Evolutionary conservation across 2,113 vertebrate species (phyloP), one percentile per base, ranked within the genome.

Genomic region (Xiphorhynchus elegans): DNA sequence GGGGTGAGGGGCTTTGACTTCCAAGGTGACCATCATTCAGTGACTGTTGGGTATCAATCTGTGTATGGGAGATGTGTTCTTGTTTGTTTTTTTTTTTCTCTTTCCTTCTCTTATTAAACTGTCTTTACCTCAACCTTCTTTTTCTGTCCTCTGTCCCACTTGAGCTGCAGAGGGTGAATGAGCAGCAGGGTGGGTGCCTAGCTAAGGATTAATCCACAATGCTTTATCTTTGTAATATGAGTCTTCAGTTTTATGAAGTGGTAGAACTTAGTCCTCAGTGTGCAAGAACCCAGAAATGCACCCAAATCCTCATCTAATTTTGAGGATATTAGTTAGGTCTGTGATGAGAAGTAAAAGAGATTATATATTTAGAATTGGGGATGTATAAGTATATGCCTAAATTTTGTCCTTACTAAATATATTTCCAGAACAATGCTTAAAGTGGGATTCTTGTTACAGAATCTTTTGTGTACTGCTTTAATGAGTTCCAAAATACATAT

Each of bases 401-500:
- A 90, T 91, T 86, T 89, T 91, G 13, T 37, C 79, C 17, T 70
- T 44, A 44, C 21, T 49, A 84, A 90, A 64, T 80, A 9, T 50
- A 60, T 95, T 97, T 94, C 46, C 21, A 82, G 14, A 56, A 44
- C 60, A 93, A 88, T 47, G 35, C 44, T 97, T 66, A 39, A 85
- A 96, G 44, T 28, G 31, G 23, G 13, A 73, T 68, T 79, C 64
- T 96, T 95, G 75, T 80, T 91, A 87, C 33, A 62, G 64, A 96
- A 78, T 95, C 62, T 93, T 93, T 95, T 68, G 63, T 97, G 93
- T 82, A 49, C 35, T 80, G 29, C 58, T 96, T 96, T 95, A 96
- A 97, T 91, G 93, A 97, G 67, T 58, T 95, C n/a, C 91, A 80
- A 83, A 95, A 93, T 58, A 78, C 74, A 94, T 77, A 90, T 46